Evolutionary conservation across 2,888 invertebrate genomes (phyloP).

Genomic region (Scaeva pyrastri): DNA sequence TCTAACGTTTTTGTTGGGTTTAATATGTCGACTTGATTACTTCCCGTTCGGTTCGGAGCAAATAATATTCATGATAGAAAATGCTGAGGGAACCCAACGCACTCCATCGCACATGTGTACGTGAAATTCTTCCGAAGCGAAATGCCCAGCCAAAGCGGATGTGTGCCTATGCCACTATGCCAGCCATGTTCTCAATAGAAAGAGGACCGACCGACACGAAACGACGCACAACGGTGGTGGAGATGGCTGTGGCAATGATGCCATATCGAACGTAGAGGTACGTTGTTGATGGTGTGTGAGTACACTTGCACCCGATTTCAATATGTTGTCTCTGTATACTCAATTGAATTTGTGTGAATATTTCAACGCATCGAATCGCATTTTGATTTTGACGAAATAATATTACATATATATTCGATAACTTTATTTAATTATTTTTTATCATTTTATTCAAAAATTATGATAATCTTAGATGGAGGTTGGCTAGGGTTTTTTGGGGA

Average conservation of each 20-base stretch:
- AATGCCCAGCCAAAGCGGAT: constrained; percentile 68
- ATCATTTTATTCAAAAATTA: background rate
- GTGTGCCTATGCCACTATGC: too few species aligned
- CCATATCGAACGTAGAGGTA: too few species aligned
- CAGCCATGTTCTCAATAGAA: constrained; percentile 38
- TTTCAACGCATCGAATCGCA: constrained; percentile 49
- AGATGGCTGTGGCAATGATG: background rate
- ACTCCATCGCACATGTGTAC: constrained; percentile 55
- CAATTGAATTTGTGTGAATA: background rate
- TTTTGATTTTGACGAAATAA: constrained; percentile 1
- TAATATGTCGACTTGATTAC: background rate
- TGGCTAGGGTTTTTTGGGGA: background rate
- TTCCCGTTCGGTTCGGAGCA: too few species aligned
- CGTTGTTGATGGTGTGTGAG: constrained; percentile 20
- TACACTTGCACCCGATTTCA: constrained; percentile 45
- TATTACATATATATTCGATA: background rate
- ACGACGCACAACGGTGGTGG: background rate
- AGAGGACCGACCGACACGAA: too few species aligned
- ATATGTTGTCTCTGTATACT: constrained; percentile 11
- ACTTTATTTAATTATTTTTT: background rate
- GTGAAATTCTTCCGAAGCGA: constrained; percentile 55
- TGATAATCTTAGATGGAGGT: background rate
- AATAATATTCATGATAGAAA: constrained; percentile 35
- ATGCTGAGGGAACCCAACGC: constrained; percentile 1
- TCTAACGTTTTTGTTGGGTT: constrained; percentile 4